phyloP scores from a whole-genome alignment of 2,888 invertebrate species.

The Amiota communis region DNA sequence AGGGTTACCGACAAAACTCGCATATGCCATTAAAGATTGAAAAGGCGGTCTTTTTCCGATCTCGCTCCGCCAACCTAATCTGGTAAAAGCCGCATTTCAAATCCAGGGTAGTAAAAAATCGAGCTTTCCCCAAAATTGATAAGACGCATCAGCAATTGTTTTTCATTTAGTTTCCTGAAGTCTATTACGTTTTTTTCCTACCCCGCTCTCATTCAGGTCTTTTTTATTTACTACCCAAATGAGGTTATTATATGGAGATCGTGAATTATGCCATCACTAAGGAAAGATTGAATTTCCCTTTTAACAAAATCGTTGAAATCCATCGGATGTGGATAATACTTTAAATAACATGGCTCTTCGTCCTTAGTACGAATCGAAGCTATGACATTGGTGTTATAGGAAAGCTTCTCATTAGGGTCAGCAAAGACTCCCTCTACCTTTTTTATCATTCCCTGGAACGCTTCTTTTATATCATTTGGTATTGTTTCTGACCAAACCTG shows the following conservation, averaged over 20 bases:
- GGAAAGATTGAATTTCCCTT: constrained; percentile 27
- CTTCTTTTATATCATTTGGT: not conserved
- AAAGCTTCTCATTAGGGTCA: too few species aligned
- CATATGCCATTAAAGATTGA: constrained; percentile 61
- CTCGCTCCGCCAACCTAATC: constrained; percentile 55
- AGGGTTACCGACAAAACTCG: constrained; percentile 63
- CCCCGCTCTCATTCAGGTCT: constrained; percentile 57
- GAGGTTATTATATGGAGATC: not conserved
- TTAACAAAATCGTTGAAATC: constrained; percentile 34
- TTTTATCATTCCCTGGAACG: not conserved
- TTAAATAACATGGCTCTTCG: constrained; percentile 38
- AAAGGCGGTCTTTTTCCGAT: constrained; percentile 68
- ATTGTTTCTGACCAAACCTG: not conserved
- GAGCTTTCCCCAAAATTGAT: constrained; percentile 63
- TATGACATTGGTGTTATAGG: constrained; percentile 23
- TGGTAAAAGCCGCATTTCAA: constrained; percentile 70
- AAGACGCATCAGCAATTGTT: constrained; percentile 64
- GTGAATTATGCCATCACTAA: not conserved
- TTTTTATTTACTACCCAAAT: constrained; percentile 45
- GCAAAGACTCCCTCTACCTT: too few species aligned
- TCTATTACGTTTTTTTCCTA: constrained; percentile 66
- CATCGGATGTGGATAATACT: constrained; percentile 29
- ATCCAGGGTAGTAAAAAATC: constrained; percentile 68
- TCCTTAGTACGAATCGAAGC: constrained; percentile 27
- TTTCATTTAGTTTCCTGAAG: constrained; percentile 68